Evolutionary conservation across 2,113 vertebrate genomes (phyloP).

Genomic region (Carassius auratus): DNA sequence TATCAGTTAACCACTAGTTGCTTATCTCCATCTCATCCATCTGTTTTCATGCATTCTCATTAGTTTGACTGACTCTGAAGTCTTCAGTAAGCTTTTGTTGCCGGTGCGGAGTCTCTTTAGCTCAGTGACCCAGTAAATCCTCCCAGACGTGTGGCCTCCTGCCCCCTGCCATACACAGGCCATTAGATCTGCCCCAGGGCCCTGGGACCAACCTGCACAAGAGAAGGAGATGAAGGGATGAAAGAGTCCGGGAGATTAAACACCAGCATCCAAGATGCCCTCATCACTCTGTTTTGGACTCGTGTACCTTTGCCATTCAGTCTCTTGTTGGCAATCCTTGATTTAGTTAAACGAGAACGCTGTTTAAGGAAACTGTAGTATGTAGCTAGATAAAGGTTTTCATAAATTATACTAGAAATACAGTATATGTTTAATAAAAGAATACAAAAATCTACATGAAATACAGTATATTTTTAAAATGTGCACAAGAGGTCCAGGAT

Average conservation of each 20-base stretch:
- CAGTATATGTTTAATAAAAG: too few relatives aligned
- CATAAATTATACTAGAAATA: neutral
- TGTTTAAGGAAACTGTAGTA: neutral
- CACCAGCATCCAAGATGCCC: neutral
- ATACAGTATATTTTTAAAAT: too few relatives aligned
- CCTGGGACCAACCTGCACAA: neutral
- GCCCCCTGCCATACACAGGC: neutral
- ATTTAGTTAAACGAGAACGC: neutral
- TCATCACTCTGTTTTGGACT: neutral
- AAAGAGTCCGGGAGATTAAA: neutral
- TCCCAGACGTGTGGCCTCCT: conserved; percentile 29
- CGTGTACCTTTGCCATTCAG: neutral
- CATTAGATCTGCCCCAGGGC: conserved; percentile 31
- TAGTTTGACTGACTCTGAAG: neutral
- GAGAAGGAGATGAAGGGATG: conserved; percentile 20
- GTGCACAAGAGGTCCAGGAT: too few relatives aligned
- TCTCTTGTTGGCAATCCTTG: neutral
- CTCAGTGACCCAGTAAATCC: conserved; percentile 56
- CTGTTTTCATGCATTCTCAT: neutral
- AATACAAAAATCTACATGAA: too few relatives aligned
- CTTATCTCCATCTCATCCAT: neutral
- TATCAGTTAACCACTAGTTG: neutral
- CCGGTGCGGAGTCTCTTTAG: conserved; percentile 50
- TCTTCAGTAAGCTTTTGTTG: conserved; percentile 9
- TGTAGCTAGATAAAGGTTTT: neutral